A percentile compares a stretch with the other conserved stretches of the same genome.
phyloP scores from a whole-genome alignment of 2,888 invertebrate species.

The Eupelmus urozonus region DNA sequence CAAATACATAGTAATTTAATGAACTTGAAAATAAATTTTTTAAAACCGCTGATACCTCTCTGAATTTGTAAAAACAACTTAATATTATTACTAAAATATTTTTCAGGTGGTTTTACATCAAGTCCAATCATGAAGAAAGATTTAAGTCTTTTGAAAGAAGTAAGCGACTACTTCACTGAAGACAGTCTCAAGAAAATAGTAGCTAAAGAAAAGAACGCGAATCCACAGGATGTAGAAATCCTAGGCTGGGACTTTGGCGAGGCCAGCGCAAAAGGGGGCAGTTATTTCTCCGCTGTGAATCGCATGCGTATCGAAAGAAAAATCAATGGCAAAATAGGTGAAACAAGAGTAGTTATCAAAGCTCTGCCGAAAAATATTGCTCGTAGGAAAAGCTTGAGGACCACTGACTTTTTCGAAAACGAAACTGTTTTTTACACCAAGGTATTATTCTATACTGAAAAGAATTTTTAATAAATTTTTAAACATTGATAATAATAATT shows the following conservation, averaged over 20 bases:
- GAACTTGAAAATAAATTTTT: not conserved
- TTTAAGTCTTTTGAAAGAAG: constrained; percentile 33
- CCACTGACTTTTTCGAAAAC: constrained; percentile 84
- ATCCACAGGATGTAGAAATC: constrained; percentile 67
- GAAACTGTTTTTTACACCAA: constrained; percentile 83
- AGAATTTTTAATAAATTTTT: not conserved
- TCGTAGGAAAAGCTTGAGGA: constrained; percentile 82
- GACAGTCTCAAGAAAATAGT: constrained; percentile 76
- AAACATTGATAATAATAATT: not conserved
- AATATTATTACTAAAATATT: not conserved
- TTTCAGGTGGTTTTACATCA: not conserved
- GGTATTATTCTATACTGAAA: constrained; percentile 60
- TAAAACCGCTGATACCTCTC: too few species aligned
- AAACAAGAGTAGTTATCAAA: constrained; percentile 82
- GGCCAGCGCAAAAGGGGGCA: constrained; percentile 82
- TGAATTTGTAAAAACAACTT: too few species aligned
- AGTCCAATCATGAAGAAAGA: constrained; percentile 36
- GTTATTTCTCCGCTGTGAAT: constrained; percentile 83
- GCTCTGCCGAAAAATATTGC: constrained; percentile 82
- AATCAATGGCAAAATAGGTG: constrained; percentile 70
- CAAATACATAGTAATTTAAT: not conserved
- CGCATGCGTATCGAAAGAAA: constrained; percentile 80
- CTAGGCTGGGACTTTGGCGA: constrained; percentile 76
- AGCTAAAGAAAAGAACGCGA: constrained; percentile 69
- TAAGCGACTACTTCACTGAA: constrained; percentile 75